Conservation (phyloP, 2,797 vertebrate genomes). For the Coreius guichenoti region DNA sequence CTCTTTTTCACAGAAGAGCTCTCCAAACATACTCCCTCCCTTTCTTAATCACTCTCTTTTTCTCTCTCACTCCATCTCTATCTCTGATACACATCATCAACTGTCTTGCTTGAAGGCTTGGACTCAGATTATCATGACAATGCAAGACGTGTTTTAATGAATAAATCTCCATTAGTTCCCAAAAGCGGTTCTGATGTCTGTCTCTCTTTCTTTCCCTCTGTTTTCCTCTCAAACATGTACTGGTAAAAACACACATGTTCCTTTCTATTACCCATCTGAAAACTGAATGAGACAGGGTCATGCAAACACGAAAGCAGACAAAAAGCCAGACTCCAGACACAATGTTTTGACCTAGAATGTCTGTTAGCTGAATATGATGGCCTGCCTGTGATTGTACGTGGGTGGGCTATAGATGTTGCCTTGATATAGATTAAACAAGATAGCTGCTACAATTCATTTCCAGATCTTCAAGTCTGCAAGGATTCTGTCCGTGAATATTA, state of each 20-base stretch:
- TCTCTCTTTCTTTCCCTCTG: neutral
- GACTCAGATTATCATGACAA: conserved; percentile 62
- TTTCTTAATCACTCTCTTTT: conserved; percentile 31
- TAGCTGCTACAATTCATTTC: conserved; percentile 41
- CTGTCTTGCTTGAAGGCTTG: conserved; percentile 56
- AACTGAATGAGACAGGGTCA: conserved; percentile 26
- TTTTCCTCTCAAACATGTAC: neutral
- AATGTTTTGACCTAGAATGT: conserved; percentile 48
- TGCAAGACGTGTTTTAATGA: conserved; percentile 65
- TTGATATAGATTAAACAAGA: conserved; percentile 45
- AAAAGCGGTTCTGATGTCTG: conserved; percentile 47
- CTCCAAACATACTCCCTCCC: conserved; percentile 50
- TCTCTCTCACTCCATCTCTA: neutral
- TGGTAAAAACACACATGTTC: conserved; percentile 22
- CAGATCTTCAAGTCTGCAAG: conserved; percentile 24
- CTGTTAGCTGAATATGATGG: conserved; percentile 35
- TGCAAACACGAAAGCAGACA: conserved; percentile 18
- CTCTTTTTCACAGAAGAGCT: conserved; percentile 20
- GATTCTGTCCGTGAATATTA: conserved; percentile 14
- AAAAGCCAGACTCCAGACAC: conserved; percentile 24
- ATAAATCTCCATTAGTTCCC: conserved; percentile 67
- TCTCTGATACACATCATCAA: conserved; percentile 48
- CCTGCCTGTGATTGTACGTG: conserved; percentile 29
- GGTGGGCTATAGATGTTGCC: conserved; percentile 43
- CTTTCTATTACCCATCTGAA: neutral